These are phyloP conservation scores for Holothuria leucospilota DNA, from an alignment of 53 echinoderm and acorn worm genomes.

Conservation along the genomic window DNA sequence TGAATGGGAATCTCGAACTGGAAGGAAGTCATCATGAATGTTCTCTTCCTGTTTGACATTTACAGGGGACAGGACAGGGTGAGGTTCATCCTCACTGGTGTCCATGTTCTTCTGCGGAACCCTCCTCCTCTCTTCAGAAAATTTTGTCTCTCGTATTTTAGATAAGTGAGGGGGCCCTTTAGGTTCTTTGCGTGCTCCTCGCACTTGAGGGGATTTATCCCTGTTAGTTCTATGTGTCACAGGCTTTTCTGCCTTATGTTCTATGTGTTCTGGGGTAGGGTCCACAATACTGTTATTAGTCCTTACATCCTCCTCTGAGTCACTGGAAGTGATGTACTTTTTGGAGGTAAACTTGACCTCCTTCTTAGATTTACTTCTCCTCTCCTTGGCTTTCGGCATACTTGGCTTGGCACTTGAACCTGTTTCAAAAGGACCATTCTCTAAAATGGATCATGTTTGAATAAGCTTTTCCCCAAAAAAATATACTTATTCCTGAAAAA, in stretches of 20 bases:
- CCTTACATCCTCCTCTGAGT: constrained; percentile 35
- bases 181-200: constrained; percentile 26
- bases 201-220: constrained; percentile 34
- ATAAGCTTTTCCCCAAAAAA: no score
- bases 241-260: constrained; percentile 28
- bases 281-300: neutral
- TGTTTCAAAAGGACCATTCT: no score
- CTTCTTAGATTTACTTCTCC: neutral
- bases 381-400: constrained; percentile 14
- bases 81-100: constrained; percentile 33
- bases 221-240: constrained; percentile 39
- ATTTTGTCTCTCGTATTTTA: constrained; percentile 13
- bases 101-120: constrained; percentile 42
- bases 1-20: neutral
- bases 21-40: neutral
- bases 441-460: no score
- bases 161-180: constrained; percentile 26
- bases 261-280: constrained; percentile 14
- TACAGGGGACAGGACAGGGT: constrained; percentile 26
- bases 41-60: constrained; percentile 39
- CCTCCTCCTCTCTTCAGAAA: constrained; percentile 15
- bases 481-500: no score
- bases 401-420: constrained; percentile 45
- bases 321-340: constrained; percentile 36
- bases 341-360: constrained; percentile 34